These are phyloP conservation scores for Leptopilina syphax DNA, from an alignment of 2,888 invertebrate species.

Conservation along the genomic window DNA sequence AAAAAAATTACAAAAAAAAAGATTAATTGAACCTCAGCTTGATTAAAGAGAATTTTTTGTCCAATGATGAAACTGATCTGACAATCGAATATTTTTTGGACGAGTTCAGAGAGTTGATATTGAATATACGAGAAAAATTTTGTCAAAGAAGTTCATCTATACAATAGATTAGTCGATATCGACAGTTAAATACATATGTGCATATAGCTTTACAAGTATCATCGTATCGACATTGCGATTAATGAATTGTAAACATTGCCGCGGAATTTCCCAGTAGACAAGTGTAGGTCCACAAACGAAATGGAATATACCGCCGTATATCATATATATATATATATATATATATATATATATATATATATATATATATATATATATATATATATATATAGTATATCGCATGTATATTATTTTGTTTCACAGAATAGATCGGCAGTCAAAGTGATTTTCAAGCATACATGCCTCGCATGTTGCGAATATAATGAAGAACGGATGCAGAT, in stretches of 20 bases:
- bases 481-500: constrained; percentile 25
- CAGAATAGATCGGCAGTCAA: not conserved
- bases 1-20: not conserved
- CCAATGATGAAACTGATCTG: not conserved
- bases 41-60: constrained; percentile 1
- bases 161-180: not conserved
- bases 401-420: not conserved
- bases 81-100: constrained; percentile 7
- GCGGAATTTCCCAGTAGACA: constrained; percentile 12
- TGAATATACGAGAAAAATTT: not conserved
- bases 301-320: not conserved
- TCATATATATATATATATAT: not conserved
- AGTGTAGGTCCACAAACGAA: constrained; percentile 9
- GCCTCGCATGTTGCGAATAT: constrained; percentile 5
- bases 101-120: not conserved
- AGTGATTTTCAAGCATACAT: constrained; percentile 17
- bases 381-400: no score
- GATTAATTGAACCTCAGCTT: not conserved
- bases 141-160: constrained; percentile 7
- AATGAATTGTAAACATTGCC: constrained; percentile 13
- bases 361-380: no score
- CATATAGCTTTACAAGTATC: not conserved
- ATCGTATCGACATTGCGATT: constrained; percentile 14
- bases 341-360: not conserved
- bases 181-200: constrained; percentile 6